Evolutionary conservation across 2,113 vertebrate species (phyloP).

Genomic region (Morphnarchus princeps): DNA sequence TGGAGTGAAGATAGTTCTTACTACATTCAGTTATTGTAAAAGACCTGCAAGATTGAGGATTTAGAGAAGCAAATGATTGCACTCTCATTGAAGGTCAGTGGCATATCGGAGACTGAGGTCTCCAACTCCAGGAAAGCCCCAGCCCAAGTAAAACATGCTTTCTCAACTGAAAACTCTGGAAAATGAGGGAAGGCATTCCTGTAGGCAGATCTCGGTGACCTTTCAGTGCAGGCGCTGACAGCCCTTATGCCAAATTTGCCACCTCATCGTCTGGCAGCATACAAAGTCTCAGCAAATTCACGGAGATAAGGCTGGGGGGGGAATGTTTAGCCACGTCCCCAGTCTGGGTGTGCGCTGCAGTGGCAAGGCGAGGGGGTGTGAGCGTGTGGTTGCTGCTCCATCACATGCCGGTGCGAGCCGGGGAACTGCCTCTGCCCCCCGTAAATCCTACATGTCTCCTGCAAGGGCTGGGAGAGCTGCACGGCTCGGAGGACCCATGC

Average conservation of each 20-base stretch:
- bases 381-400: background rate
- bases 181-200: background rate
- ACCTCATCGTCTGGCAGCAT: background rate
- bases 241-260: background rate
- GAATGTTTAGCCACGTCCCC: fast-evolving
- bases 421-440: background rate
- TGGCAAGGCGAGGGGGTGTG: fast-evolving
- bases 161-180: background rate
- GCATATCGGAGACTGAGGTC: background rate
- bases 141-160: background rate
- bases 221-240: background rate
- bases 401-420: fast-evolving
- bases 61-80: background rate
- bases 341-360: fast-evolving
- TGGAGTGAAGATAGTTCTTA: background rate
- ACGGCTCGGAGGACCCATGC: fast-evolving
- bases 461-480: background rate
- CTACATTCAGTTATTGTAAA: background rate
- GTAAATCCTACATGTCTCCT: fast-evolving
- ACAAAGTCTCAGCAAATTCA: background rate
- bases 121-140: background rate
- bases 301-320: background rate
- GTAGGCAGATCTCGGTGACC: background rate
- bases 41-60: background rate
- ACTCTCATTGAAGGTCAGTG: background rate